Conservation (phyloP, 2,888 invertebrate genomes). For the Leptopilina syphax region DNA sequence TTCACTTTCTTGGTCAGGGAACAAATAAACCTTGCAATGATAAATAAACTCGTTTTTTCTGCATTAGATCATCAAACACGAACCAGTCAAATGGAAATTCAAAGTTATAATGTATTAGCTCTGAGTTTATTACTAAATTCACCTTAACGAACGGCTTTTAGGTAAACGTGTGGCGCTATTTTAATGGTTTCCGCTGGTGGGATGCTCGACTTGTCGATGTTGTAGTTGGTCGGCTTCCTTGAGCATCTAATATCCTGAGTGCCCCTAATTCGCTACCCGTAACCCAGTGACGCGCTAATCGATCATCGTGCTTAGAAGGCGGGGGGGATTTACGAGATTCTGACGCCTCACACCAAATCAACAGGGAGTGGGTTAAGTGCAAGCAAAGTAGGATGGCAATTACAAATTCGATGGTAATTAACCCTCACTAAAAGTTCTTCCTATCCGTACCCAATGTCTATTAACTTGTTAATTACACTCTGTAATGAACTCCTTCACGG, state of each 20-base stretch:
- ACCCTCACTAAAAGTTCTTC: slow-evolving; percentile 55
- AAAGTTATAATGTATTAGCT: background rate
- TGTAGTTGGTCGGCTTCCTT: slow-evolving; percentile 52
- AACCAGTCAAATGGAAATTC: background rate
- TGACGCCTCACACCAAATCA: slow-evolving; percentile 49
- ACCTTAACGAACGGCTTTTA: slow-evolving; percentile 54
- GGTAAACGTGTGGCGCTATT: slow-evolving; percentile 53
- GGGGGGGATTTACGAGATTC: slow-evolving; percentile 53
- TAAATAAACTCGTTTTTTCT: too few species aligned
- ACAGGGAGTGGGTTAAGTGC: slow-evolving; percentile 48
- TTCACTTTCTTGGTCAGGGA: too few species aligned
- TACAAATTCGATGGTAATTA: slow-evolving; percentile 63
- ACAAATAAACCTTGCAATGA: too few species aligned
- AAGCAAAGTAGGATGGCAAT: slow-evolving; percentile 61
- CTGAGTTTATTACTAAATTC: slow-evolving; percentile 51
- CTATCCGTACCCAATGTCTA: slow-evolving; percentile 50
- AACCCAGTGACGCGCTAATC: slow-evolving; percentile 68
- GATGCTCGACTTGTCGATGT: slow-evolving; percentile 53
- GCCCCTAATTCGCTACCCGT: slow-evolving; percentile 71
- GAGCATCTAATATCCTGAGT: slow-evolving; percentile 72
- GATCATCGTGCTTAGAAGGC: slow-evolving; percentile 59
- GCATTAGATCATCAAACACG: background rate
- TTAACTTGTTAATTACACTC: slow-evolving; percentile 52
- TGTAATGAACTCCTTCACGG: background rate
- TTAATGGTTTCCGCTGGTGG: slow-evolving; percentile 53